phyloP scores from a whole-genome alignment of 2,797 vertebrate species.

The Amazonetta brasiliensis region DNA sequence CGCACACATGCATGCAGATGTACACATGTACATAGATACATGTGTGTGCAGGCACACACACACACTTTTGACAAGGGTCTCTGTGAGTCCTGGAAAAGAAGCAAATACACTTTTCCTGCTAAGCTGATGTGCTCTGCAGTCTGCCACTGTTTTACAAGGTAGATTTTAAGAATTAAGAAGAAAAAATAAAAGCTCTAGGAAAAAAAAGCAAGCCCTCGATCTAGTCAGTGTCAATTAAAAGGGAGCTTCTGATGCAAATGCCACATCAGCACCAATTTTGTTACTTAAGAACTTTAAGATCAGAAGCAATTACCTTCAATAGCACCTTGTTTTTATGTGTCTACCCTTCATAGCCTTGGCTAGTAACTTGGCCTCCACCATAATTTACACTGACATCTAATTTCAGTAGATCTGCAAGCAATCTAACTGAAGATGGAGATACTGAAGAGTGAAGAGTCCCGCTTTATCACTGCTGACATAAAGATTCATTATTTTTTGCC shows the following conservation, averaged over 20 bases:
- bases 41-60: accelerated
- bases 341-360: constrained; percentile 81
- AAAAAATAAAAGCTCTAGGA: constrained; percentile 36
- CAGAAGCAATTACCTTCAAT: constrained; percentile 87
- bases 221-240: constrained; percentile 81
- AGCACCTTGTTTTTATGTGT: constrained; percentile 85
- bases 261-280: constrained; percentile 88
- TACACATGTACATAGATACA: too few relatives aligned
- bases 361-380: constrained; percentile 81
- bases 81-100: not conserved
- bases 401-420: constrained; percentile 87
- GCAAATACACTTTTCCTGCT: not conserved
- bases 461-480: constrained; percentile 79
- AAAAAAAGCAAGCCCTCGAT: constrained; percentile 34
- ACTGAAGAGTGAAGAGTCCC: constrained; percentile 74
- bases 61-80: not conserved
- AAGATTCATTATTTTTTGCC: constrained; percentile 83
- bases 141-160: constrained; percentile 14
- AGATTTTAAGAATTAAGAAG: constrained; percentile 63
- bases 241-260: constrained; percentile 82
- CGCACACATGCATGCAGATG: not conserved
- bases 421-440: constrained; percentile 85
- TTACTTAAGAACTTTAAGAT: constrained; percentile 85
- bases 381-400: constrained; percentile 96
- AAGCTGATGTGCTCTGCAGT: not conserved